Evolutionary conservation across 2,888 invertebrate genomes (phyloP).

Genomic region (Caradrina kadenii): DNA sequence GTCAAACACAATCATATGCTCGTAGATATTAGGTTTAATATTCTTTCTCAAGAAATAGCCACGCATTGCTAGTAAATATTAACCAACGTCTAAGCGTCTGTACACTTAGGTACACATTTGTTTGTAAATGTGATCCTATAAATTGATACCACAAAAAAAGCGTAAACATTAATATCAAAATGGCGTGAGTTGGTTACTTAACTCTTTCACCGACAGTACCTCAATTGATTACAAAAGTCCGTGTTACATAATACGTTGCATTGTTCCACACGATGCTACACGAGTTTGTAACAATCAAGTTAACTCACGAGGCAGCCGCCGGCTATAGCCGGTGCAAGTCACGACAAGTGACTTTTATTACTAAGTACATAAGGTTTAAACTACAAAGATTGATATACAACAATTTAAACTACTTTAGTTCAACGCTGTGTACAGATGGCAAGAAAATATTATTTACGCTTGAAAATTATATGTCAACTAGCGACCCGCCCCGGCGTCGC

Average conservation of each 20-base stretch:
- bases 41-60: no score
- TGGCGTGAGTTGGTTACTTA: neutral
- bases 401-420: neutral
- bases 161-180: neutral
- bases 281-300: conserved; percentile 43
- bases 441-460: conserved; percentile 14
- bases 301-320: conserved; percentile 34
- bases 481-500: no score
- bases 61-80: no score
- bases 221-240: conserved; percentile 25
- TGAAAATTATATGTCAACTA: conserved; percentile 23
- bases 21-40: no score
- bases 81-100: no score
- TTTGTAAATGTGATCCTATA: neutral
- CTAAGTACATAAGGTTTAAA: neutral
- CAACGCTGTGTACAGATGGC: conserved; percentile 9
- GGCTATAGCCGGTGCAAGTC: conserved; percentile 10
- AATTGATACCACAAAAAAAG: conserved; percentile 3
- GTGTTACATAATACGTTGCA: conserved; percentile 41
- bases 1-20: no score
- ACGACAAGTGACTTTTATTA: conserved; percentile 20
- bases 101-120: no score
- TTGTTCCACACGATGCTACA: conserved; percentile 23
- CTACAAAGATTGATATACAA: conserved; percentile 15
- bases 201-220: conserved; percentile 9